Conservation (phyloP, 2,113 vertebrate genomes). For the Andinoacara biseriatus region DNA sequence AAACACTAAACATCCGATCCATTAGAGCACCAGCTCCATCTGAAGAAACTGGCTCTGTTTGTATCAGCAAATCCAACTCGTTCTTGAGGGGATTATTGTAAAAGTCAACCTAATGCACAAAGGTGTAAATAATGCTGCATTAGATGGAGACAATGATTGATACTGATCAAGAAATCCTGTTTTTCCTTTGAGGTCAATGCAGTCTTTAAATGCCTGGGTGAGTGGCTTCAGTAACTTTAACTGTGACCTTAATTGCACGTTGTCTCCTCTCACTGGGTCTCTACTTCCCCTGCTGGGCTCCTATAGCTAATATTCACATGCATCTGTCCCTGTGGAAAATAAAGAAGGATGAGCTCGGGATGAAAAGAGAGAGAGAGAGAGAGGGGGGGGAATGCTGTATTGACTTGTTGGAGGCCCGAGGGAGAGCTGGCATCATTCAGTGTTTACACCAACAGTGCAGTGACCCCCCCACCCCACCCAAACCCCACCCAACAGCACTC, state of each 20-base stretch:
- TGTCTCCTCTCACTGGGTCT: slow-evolving; percentile 40
- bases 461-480: slow-evolving; percentile 47
- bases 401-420: slow-evolving; percentile 47
- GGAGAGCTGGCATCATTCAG: slow-evolving; percentile 61
- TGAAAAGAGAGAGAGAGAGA: no score
- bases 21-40: slow-evolving; percentile 45
- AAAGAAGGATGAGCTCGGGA: slow-evolving; percentile 9
- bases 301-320: slow-evolving; percentile 36
- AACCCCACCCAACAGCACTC: slow-evolving; percentile 1
- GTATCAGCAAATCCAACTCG: slow-evolving; percentile 14
- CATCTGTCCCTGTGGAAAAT: slow-evolving; percentile 35
- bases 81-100: not conserved
- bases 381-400: slow-evolving; percentile 13
- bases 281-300: slow-evolving; percentile 32
- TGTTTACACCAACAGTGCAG: slow-evolving; percentile 67
- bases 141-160: not conserved
- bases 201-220: slow-evolving; percentile 1
- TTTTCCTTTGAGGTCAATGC: not conserved
- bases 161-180: not conserved
- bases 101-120: slow-evolving; percentile 12
- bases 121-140: slow-evolving; percentile 4
- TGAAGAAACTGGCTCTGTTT: slow-evolving; percentile 38
- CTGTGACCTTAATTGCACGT: slow-evolving; percentile 32
- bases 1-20: slow-evolving; percentile 71
- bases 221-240: slow-evolving; percentile 15